These are phyloP conservation scores for Cichlasoma orientale DNA, from an alignment of 2,797 vertebrate genomes.

Conservation along the genomic window DNA sequence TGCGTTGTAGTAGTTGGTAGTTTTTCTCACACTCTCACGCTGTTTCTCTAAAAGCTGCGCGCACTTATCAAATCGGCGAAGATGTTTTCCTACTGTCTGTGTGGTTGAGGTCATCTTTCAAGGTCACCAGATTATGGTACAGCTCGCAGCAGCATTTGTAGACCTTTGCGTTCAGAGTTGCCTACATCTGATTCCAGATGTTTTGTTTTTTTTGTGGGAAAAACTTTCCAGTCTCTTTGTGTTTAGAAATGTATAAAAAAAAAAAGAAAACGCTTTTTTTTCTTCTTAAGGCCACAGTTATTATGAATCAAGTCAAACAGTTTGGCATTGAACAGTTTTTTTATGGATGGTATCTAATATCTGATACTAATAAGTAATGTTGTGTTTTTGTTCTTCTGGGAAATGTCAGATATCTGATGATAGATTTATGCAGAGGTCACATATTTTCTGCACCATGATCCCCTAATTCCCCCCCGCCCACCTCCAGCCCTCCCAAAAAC, in stretches of 20 bases:
- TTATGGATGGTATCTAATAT: conserved; percentile 26
- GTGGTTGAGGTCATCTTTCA: background rate
- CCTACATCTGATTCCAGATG: background rate
- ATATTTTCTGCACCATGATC: conserved; percentile 69
- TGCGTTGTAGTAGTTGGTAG: background rate
- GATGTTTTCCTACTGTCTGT: background rate
- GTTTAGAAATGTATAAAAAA: background rate
- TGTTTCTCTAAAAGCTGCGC: background rate
- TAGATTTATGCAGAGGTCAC: conserved; percentile 74
- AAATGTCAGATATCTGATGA: conserved; percentile 72
- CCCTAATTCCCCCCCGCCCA: conserved; percentile 16
- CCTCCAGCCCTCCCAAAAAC: conserved; percentile 19
- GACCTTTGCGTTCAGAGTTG: background rate
- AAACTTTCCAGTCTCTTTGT: background rate
- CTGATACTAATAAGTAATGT: conserved; percentile 48
- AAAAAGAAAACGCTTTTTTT: accelerated
- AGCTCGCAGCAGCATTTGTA: background rate
- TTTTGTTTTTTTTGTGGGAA: background rate
- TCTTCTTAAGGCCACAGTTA: background rate
- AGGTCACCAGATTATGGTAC: background rate
- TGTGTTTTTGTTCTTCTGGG: conserved; percentile 70
- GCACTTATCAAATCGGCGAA: background rate
- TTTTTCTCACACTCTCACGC: background rate
- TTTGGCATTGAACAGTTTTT: background rate
- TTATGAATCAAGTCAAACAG: background rate